Evolutionary conservation across 2,888 invertebrate genomes (phyloP), one percentile per base, ranked within the genome.

Genomic region (Morpho helenor): DNA sequence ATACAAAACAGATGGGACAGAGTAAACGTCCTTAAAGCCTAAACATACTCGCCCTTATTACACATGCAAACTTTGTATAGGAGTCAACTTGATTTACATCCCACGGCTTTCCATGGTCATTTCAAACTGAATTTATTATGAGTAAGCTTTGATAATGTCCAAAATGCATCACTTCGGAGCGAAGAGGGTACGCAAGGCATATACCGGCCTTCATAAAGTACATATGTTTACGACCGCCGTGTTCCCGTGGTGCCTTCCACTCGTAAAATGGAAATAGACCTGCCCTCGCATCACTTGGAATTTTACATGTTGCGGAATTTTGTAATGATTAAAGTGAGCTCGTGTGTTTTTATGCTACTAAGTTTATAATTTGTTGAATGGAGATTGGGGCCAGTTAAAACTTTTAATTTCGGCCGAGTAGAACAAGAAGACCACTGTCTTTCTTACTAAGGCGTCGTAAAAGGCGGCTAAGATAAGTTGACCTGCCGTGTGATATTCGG

Each of bases 261-360:
- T 81, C 80, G 79, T 83, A 81, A 84, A 84, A 80, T 76, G 71
- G 68, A 77, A 77, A 82, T 77, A 80, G 74, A 73, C 73, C 67
- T 80, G 83, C 80, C 80, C 79, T 73, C 75, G 72, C 70, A 68
- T 69, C 70, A 65, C 65, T 60, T 60, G 52, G 46, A 61, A 53
- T 53, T 60, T 61, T 48, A 49, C 54, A 47, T 41, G 39, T 52
- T 52, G 48, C 7, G 42, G 54, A 48, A 48, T 54, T 54, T 54
- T n/a, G 48, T 42, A 54, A 48, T 54, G 54, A 54, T 54, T 48
- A 48, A 54, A 54, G 42, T 48, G 48, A 8, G 8, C 10, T 8
- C 10, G 23, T 54, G 40, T 8, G 41, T 22, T 23, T 41, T 54
- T 31, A 45, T 52, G 42, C 48, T 54, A 42, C 41, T 31, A 54